Evolutionary conservation across 2,888 invertebrate species (phyloP), one percentile per base, ranked within the genome.

Genomic region (Ophion ellenae): DNA sequence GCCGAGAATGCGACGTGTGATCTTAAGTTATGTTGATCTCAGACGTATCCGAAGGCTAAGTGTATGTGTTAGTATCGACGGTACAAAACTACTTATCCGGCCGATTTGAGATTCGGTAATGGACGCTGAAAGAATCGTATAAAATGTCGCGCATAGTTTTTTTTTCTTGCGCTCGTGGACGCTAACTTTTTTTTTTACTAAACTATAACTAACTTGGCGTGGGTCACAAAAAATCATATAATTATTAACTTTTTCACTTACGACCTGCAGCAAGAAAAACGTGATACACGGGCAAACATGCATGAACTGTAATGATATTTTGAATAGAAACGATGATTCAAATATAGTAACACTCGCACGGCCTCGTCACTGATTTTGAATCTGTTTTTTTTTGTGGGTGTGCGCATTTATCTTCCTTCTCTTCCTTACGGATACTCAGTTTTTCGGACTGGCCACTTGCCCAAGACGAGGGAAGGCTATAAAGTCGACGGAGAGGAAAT

Each of bases 401-500:
- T 32, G 53, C 14, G 14, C 17, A 14, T 28, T 24, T 10, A 28
- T 5, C 14, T 40, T 40, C 10, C 20, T n/a, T 53, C 7, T 53
- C 70, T 70, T 47, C 28, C 28, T 53, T 7, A 9, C 32, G 17
- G 17, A 2, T 17, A 53, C 28, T 17, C 3, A 28, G 28, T 53
- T 40, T 53, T 28, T 47, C 28, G 11, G 9, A 53, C 28, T 53
- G 53, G 32, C 53, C 9, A 32, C 28, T 70, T 70, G 28, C 53
- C 53, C 5, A 28, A 70, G 24, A 66, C 66, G 53, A 76, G 32
- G 28, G 63, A 61, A 47, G 74, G 53, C 69, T 61, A 73, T 76
- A 84, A 84, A 75, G 47, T 53, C 70, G 86, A 85, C 87, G 84
- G 84, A 81, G 83, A 84, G 88, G 57, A 53, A 78, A 67, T 40